Evolutionary conservation across 2,888 invertebrate genomes (phyloP), one percentile per base, ranked within the genome.

Genomic region (Diloba caeruleocephala): DNA sequence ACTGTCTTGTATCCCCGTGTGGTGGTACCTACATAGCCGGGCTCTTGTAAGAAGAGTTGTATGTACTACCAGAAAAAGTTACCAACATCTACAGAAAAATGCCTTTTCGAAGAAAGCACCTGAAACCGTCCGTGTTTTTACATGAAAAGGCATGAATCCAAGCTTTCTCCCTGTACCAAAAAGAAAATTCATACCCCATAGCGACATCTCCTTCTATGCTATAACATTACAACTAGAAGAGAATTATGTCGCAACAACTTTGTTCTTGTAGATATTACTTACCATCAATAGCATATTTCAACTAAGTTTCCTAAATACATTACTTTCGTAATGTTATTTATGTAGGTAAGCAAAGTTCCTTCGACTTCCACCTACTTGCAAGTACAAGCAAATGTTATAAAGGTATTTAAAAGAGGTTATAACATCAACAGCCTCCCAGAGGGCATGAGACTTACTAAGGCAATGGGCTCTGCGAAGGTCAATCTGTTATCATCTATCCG

Each of bases 261-360:
- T 42, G 61, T 59, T 52, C 53, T 54, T 52, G 51, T 59, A 48
- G 34, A 52, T 56, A 39, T 56, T 59, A 56, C 38, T n/a, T n/a
- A n/a, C n/a, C n/a, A 38, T 59, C 56, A 65, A 73, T 72, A 69
- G 70, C 65, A 63, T 51, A 65, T 70, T 71, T 60, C 55, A 58
- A 71, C 62, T 54, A 61, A 72, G 59, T 68, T 71, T 48, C 17
- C 41, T 39, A 61, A 66, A 56, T 46, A 70, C 55, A 55, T 55
- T 66, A 74, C 75, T 74, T 63, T 42, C 19, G 37, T 66, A 72
- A 66, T 55, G 61, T 66, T 73, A 59, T 72, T 74, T 62, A 74
- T 62, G 64, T 62, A 55, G 61, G 58, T 65, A 63, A 55, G 57
- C 55, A 57, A 52, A 58, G 46, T 61, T 57, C 55, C 66, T 55